Conservation (phyloP, 2,113 vertebrate genomes). For the Triplophysa dalaica region DNA sequence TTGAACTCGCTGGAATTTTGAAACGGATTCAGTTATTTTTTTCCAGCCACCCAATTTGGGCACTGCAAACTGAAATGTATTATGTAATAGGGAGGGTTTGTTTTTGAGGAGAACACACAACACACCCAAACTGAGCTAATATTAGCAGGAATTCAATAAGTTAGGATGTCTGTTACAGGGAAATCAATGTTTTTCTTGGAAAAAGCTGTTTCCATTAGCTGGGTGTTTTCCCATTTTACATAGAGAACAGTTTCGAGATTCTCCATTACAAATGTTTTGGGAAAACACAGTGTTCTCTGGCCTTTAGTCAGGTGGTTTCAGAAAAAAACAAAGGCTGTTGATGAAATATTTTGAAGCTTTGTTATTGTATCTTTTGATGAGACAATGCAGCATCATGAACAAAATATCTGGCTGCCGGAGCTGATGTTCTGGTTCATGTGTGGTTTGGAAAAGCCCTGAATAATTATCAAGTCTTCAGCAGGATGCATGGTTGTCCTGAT, state of each 20-base stretch:
- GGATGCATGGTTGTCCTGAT: background rate
- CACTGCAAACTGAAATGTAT: background rate
- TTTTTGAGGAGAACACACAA: constrained; percentile 4
- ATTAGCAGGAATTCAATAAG: background rate
- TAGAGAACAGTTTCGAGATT: background rate
- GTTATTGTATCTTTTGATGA: background rate
- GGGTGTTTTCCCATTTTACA: background rate
- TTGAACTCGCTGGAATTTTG: background rate
- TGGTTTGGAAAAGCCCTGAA: constrained; percentile 28
- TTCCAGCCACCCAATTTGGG: background rate
- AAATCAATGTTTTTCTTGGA: background rate
- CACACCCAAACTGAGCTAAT: background rate
- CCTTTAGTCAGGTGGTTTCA: constrained; percentile 9
- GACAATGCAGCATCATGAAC: background rate
- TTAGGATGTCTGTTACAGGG: background rate
- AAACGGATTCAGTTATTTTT: background rate
- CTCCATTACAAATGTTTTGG: constrained; percentile 15
- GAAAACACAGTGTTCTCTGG: constrained; percentile 10
- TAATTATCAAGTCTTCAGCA: constrained; percentile 7
- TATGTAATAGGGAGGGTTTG: constrained; percentile 23
- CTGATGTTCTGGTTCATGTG: constrained; percentile 14
- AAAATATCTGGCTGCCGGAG: constrained; percentile 21
- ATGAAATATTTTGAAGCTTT: background rate
- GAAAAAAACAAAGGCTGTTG: background rate
- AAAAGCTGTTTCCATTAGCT: background rate